A percentile compares a stretch with the other conserved stretches of the same genome.
Evolutionary conservation across 2,888 invertebrate genomes (phyloP).

Genomic region (Barypeithes pellucidus): DNA sequence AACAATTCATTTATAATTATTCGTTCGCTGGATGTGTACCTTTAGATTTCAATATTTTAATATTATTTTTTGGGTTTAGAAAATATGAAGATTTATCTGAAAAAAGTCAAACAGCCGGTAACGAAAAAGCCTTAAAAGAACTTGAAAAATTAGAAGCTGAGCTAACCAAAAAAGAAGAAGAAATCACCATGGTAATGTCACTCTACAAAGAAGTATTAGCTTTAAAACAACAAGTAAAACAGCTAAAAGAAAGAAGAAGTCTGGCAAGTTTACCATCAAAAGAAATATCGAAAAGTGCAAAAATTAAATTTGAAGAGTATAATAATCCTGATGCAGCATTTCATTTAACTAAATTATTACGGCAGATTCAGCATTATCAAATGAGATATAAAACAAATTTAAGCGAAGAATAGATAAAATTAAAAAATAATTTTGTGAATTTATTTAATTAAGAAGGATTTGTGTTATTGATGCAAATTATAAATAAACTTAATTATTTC

Average conservation of each 20-base stretch:
- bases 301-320: constrained; percentile 58
- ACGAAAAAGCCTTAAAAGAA: constrained; percentile 59
- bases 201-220: constrained; percentile 69
- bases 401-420: constrained; percentile 48
- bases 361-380: constrained; percentile 69
- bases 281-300: constrained; percentile 36
- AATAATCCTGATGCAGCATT: constrained; percentile 65
- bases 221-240: constrained; percentile 67
- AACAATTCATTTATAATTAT: too few species aligned
- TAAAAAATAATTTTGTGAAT: not conserved
- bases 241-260: constrained; percentile 63
- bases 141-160: constrained; percentile 66
- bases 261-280: constrained; percentile 58
- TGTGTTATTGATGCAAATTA: too few species aligned
- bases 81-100: constrained; percentile 64
- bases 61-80: constrained; percentile 55
- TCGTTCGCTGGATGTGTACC: too few species aligned
- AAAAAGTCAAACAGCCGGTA: constrained; percentile 56
- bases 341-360: constrained; percentile 68
- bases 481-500: too few species aligned
- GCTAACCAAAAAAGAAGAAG: constrained; percentile 68
- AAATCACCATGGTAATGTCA: constrained; percentile 69
- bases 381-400: constrained; percentile 59
- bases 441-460: too few species aligned
- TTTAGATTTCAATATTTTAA: not conserved